phyloP scores from a whole-genome alignment of 2,888 invertebrate species.

The Agonopterix heracliana region DNA sequence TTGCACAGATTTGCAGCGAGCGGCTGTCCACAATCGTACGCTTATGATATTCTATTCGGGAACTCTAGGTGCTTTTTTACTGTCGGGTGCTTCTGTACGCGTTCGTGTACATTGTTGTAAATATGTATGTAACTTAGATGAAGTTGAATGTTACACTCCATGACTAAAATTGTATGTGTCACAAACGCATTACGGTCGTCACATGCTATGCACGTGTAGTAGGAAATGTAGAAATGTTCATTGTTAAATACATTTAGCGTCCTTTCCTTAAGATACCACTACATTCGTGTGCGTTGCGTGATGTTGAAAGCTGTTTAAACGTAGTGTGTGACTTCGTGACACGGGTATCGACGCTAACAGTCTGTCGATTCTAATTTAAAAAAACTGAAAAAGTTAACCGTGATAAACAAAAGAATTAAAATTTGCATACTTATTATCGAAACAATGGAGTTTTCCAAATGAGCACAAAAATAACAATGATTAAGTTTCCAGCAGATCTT shows the following conservation, averaged over 20 bases:
- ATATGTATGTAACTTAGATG: conserved; percentile 63
- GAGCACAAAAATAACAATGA: conserved; percentile 69
- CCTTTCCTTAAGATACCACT: not conserved
- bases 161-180: conserved; percentile 50
- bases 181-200: conserved; percentile 33
- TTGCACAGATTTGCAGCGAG: conserved; percentile 44
- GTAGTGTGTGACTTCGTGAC: too few relatives aligned
- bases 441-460: conserved; percentile 37
- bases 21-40: conserved; percentile 54
- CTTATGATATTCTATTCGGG: conserved; percentile 68
- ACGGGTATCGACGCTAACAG: too few relatives aligned
- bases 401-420: too few relatives aligned
- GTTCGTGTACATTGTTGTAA: conserved; percentile 68
- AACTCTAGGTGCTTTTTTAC: conserved; percentile 73
- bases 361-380: too few relatives aligned
- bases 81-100: conserved; percentile 72
- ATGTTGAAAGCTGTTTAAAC: too few relatives aligned
- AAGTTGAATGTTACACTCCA: conserved; percentile 55
- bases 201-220: too few relatives aligned
- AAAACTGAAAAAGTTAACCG: too few relatives aligned
- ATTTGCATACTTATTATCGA: not conserved
- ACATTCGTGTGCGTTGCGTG: too few relatives aligned
- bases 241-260: not conserved
- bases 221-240: too few relatives aligned
- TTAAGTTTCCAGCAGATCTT: conserved; percentile 69